phyloP scores from a whole-genome alignment of 2,113 vertebrate genomes.

The Cyphomyrus plagiostoma region DNA sequence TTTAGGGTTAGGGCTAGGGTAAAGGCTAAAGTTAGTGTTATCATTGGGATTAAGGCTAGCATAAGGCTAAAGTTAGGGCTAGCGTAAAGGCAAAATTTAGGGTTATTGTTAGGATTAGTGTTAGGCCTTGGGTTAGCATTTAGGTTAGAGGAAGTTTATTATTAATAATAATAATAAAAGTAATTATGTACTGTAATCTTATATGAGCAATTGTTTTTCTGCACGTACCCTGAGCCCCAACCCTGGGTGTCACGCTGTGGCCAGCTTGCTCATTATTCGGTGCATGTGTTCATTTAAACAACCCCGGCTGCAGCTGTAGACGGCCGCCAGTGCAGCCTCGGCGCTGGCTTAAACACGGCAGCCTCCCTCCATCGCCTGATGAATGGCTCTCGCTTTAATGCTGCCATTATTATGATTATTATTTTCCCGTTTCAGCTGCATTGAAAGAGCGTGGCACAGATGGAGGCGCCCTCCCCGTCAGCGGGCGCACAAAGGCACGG shows the following conservation, averaged over 20 bases:
- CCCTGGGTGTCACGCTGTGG: slow-evolving; percentile 5
- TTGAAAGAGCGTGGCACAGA: slow-evolving; percentile 84
- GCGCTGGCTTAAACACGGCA: slow-evolving; percentile 59
- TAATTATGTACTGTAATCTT: not conserved
- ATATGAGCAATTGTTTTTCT: not conserved
- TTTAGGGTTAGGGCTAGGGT: not conserved
- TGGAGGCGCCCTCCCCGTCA: slow-evolving; percentile 70
- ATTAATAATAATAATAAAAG: not conserved
- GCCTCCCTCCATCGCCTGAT: slow-evolving; percentile 60
- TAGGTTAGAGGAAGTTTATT: not conserved
- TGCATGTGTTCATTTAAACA: slow-evolving; percentile 43
- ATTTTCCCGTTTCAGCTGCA: slow-evolving; percentile 49
- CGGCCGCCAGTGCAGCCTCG: slow-evolving; percentile 52
- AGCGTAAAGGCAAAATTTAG: not conserved
- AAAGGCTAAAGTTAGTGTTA: not conserved
- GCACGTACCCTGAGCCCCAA: not conserved
- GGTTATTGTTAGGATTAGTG: not conserved
- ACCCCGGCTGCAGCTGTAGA: slow-evolving; percentile 61
- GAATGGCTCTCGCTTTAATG: slow-evolving; percentile 49
- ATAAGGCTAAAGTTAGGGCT: not conserved
- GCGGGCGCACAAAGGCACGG: slow-evolving; percentile 64
- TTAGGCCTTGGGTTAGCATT: not conserved
- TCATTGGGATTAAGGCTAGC: not conserved
- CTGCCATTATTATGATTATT: slow-evolving; percentile 54
- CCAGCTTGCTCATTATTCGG: slow-evolving; percentile 43